Base-by-base conservation (phyloP, 2,888 invertebrate genomes). In the Lymantria dispar region DNA sequence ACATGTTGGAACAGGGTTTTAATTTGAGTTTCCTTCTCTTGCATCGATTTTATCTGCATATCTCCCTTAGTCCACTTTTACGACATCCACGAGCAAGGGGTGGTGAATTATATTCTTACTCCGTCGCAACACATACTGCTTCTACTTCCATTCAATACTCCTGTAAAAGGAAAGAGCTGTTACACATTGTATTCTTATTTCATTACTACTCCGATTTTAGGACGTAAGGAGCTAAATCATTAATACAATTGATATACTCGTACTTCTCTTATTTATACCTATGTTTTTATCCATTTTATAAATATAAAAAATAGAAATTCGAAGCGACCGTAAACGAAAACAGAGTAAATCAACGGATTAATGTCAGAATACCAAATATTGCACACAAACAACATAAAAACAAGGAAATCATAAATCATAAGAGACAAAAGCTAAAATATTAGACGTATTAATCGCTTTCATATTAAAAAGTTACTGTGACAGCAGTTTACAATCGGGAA, bases 381-480 rank as follows among this genome's bases (percentile, higher is more conserved):
- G 62, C 67, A 67, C 54, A 56, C 50, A 60, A 60, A 56, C 51
- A 52, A 56, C 67, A 60, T 62, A 60, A 66, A 66, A 60, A 45
- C 56, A 54, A 60, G 67, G 64, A 67, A 64, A 67, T 58, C 62
- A 56, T 67, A 67, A 67, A 67, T 67, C 67, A 67, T 62, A 42
- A 59, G 60, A 64, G 59, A 67, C 63, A 64, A 63, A 69, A 60
- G 54, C 60, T 67, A 62, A 69, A 65, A 65, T 69, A 68, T 65
- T 58, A 61, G 60, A 56, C 68, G 54, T 62, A 68, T 73, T 70
- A 76, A 74, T 64, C 68, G 72, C 62, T 65, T 68, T 72, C 65
- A 62, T 68, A 70, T 69, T 64, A 60, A 66, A 67, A 41, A 72
- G 70, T 74, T 67, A 72, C 64, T 60, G 60, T 74, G 57, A 66